Base-by-base conservation (phyloP, 2,888 invertebrate genomes). In the Gryllus longicercus region DNA sequence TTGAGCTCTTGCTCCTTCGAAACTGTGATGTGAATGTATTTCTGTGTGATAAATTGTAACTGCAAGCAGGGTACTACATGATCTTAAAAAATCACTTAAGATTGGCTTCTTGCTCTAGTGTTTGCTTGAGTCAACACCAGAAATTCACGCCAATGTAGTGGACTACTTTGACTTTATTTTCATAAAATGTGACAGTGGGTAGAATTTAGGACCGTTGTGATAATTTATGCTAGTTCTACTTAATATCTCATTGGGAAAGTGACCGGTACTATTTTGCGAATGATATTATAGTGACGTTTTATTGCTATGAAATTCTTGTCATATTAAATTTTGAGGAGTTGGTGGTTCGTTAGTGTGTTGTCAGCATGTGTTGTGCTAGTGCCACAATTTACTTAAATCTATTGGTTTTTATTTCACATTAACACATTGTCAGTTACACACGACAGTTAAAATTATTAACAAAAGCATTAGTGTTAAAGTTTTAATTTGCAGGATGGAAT, bases 211-310 rank as follows among this genome's bases (percentile, higher is more conserved):
- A 81, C 79, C 77, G 81, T 80, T 79, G 81, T 81, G 81, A 81
- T 81, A 81, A 81, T 79, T 81, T 81, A 81, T 80, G 80, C 81
- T 81, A 81, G 81, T 81, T 81, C 51, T 79, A 79, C 79, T 79
- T 79, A 79, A 79, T 77, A 49, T 79, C 51, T 76, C 51, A 63
- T 77, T 18, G 21, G 75, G 21, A 75, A 25, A 51, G n/a, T 63
- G 63, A 18, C n/a, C 16, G 63, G 63, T 18, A 63, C n/a, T 63
- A 63, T 63, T 63, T 63, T 63, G 63, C n/a, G 63, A 18, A 63
- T 63, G 63, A 63, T 63, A 18, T 14, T 63, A 63, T 63, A 18
- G 63, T 63, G n/a, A 63, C 10, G n/a, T 63, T 63, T 18, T 63
- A 38, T 63, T 63, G 63, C 14, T 63, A 14, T n/a, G 16, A 63